Base-by-base conservation (phyloP, 2,888 invertebrate species). In the Tribolium freemani region DNA sequence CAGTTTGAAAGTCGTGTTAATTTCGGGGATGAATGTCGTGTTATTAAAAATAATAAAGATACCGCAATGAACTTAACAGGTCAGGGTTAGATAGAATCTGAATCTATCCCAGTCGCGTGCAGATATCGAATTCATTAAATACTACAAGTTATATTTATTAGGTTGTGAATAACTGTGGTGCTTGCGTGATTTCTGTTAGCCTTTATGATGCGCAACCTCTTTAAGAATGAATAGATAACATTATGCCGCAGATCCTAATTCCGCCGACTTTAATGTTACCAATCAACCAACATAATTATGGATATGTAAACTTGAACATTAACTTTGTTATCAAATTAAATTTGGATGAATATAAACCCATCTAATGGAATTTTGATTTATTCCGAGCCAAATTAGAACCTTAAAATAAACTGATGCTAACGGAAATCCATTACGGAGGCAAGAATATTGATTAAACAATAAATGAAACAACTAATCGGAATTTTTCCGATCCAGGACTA, bases 121-220 rank as follows among this genome's bases (percentile, higher is more conserved):
- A 70, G 70, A 76, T 79, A 74, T 75, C 66, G 70, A 78, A 80
- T 81, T 81, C 79, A 80, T 80, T 81, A 79, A 79, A 79, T 76
- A 73, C 71, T 75, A 77, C 74, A 76, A 74, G 73, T 76, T 78
- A 57, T 72, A 78, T 79, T 80, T 80, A 80, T 81, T 80, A 77
- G 72, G 74, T 70, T 50, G 61, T 71, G 69, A 51, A 51, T 69
- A 69, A 69, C 69, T 60, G 69, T 68, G 45, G 54, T 54, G 69
- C 45, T 78, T 75, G 78, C 78, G 76, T 78, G 77, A 51, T 53
- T 54, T 26, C 46, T 54, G 61, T 61, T 68, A 70, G 57, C 54
- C 69, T 46, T 69, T 70, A 63, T 53, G 70, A 70, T 70, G 69
- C 63, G 69, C 69, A 63, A 63, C 63, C 63, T 70, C 54, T 57